Evolutionary conservation across 1,140 invertebrate species (phyloP).

Genomic region (Linepithema humile): DNA sequence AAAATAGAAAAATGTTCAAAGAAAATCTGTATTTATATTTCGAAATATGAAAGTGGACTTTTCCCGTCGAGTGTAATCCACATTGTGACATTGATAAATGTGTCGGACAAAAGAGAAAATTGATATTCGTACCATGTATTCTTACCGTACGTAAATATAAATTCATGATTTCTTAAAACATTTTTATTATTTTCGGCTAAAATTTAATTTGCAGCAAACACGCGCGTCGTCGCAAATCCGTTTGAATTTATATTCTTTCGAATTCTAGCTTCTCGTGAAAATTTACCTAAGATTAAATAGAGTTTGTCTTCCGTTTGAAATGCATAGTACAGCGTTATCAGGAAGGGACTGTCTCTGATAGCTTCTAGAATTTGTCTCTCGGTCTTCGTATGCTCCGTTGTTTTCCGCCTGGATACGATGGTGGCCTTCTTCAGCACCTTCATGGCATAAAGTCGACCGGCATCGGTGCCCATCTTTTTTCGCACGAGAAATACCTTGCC

Average conservation of each 20-base stretch:
- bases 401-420: conserved; percentile 96
- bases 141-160: too few species aligned
- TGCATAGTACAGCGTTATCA: conserved; percentile 96
- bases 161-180: too few species aligned
- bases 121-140: too few species aligned
- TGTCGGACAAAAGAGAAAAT: too few species aligned
- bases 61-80: too few species aligned
- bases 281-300: conserved; percentile 95
- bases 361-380: conserved; percentile 95
- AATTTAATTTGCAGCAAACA: too few species aligned
- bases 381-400: conserved; percentile 96
- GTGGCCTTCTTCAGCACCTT: conserved; percentile 96
- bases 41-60: background rate
- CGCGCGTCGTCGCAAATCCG: too few species aligned
- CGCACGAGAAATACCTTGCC: conserved; percentile 97
- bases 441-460: conserved; percentile 95
- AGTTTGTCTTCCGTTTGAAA: conserved; percentile 97
- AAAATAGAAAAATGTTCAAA: conserved; percentile 65
- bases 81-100: too few species aligned
- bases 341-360: conserved; percentile 94
- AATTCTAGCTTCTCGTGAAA: too few species aligned
- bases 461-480: conserved; percentile 91
- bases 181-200: too few species aligned
- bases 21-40: background rate
- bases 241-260: too few species aligned